phyloP scores from a whole-genome alignment of 2,797 vertebrate species.

The Dryobates pubescens region DNA sequence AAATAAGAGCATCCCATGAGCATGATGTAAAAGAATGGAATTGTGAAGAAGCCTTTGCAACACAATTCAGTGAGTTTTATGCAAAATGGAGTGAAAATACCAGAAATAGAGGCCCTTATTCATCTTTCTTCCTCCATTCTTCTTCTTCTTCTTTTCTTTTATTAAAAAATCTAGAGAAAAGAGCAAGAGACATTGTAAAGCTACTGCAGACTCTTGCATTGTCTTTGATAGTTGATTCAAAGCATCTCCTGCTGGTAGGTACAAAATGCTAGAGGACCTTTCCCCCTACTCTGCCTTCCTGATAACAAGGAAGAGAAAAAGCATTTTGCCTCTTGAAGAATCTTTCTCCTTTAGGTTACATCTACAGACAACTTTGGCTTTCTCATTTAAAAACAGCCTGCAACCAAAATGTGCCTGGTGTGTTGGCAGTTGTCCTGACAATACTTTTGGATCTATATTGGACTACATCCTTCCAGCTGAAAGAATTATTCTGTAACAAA shows the following conservation, averaged over 20 bases:
- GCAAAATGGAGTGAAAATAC: background rate
- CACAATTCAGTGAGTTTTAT: background rate
- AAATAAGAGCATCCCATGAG: background rate
- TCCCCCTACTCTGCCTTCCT: background rate
- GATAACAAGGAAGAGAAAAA: background rate
- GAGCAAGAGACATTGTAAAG: background rate
- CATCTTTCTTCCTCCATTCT: fast-evolving
- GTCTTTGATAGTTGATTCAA: constrained; percentile 15
- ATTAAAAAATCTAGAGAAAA: fast-evolving
- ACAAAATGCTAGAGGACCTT: background rate
- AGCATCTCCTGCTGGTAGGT: background rate
- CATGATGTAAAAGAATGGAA: background rate
- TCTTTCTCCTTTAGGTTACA: background rate
- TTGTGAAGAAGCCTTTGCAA: background rate
- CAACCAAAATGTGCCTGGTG: background rate
- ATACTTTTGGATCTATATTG: background rate
- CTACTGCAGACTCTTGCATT: background rate
- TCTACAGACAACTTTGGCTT: background rate
- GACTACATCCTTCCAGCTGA: background rate
- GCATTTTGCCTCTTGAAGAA: background rate
- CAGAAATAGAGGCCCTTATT: fast-evolving
- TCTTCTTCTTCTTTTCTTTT: too few species aligned
- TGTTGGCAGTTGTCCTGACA: background rate
- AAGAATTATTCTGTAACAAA: background rate
- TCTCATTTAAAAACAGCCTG: background rate